These are phyloP conservation scores for Brachionus rubens DNA, from an alignment of 1,140 invertebrate genomes.

Conservation along the genomic window DNA sequence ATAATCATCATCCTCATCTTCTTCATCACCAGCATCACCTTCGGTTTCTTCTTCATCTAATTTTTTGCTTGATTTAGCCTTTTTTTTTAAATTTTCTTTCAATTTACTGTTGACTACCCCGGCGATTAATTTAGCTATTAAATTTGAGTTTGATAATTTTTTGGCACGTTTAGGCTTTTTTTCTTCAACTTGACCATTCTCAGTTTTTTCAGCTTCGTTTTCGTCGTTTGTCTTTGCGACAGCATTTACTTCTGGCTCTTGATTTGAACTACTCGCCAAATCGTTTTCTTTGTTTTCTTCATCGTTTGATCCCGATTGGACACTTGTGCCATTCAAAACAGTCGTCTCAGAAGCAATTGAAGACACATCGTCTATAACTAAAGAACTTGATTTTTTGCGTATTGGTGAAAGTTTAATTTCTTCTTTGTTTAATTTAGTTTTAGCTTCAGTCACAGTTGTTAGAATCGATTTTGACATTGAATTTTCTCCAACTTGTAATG, in stretches of 20 bases:
- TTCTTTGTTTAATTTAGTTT: slow-evolving; percentile 15
- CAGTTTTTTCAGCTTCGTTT: not conserved
- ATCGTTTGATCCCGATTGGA: not conserved
- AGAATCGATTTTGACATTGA: not conserved
- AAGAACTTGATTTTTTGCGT: slow-evolving; percentile 16
- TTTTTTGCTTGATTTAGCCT: not conserved
- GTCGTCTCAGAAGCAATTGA: slow-evolving; percentile 13
- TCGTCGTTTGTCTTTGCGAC: not conserved
- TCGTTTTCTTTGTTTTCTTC: slow-evolving; percentile 45
- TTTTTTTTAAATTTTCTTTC: slow-evolving; percentile 14
- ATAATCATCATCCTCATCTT: not conserved
- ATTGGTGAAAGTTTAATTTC: slow-evolving; percentile 44
- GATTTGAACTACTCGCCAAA: not conserved
- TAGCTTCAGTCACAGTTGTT: not conserved
- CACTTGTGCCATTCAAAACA: slow-evolving; percentile 8
- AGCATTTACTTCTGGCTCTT: not conserved
- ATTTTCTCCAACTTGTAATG: not conserved
- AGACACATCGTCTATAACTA: slow-evolving; percentile 19
- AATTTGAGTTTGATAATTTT: slow-evolving; percentile 14
- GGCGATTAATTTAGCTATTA: slow-evolving; percentile 39
- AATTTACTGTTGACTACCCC: slow-evolving; percentile 10
- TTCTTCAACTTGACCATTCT: not conserved
- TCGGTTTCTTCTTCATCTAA: not conserved
- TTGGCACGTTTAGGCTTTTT: not conserved
- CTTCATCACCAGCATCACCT: not conserved